Evolutionary conservation across 2,888 invertebrate genomes (phyloP).

Genomic region (Drosophila formosana): DNA sequence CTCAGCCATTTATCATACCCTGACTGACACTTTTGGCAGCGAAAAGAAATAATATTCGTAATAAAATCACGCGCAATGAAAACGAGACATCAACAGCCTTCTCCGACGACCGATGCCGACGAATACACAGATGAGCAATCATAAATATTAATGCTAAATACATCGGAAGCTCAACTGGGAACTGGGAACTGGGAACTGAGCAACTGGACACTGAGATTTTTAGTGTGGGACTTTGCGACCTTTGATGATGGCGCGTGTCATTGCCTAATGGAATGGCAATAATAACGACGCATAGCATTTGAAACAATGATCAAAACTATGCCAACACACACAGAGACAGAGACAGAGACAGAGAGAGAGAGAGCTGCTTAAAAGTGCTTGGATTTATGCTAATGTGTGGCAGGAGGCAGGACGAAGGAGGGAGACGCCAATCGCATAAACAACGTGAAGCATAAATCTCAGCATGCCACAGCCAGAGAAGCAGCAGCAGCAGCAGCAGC

Average conservation of each 20-base stretch:
- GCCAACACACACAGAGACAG: neutral
- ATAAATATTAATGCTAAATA: slow-evolving; percentile 79
- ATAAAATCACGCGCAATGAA: slow-evolving; percentile 79
- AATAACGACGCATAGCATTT: slow-evolving; percentile 29
- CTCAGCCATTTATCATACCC: neutral
- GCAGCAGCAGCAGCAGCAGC: slow-evolving; percentile 5
- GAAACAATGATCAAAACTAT: slow-evolving; percentile 18
- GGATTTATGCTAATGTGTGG: slow-evolving; percentile 58
- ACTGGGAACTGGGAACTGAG: slow-evolving; percentile 6
- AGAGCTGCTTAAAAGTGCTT: slow-evolving; percentile 23
- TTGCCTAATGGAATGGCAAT: slow-evolving; percentile 61
- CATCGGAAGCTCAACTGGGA: slow-evolving; percentile 33
- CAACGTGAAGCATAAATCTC: slow-evolving; percentile 70
- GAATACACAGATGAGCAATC: slow-evolving; percentile 72
- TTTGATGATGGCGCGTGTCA: slow-evolving; percentile 19
- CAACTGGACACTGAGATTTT: slow-evolving; percentile 22
- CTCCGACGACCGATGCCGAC: slow-evolving; percentile 26
- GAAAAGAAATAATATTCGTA: slow-evolving; percentile 60
- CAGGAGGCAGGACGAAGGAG: neutral
- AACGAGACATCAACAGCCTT: slow-evolving; percentile 25
- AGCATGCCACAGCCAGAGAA: slow-evolving; percentile 25
- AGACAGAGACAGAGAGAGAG: neutral
- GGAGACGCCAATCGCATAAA: slow-evolving; percentile 38
- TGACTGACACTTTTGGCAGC: neutral
- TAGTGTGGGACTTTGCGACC: neutral